phyloP scores from a whole-genome alignment of 1,140 invertebrate species.

The Lordiphosa mommai region DNA sequence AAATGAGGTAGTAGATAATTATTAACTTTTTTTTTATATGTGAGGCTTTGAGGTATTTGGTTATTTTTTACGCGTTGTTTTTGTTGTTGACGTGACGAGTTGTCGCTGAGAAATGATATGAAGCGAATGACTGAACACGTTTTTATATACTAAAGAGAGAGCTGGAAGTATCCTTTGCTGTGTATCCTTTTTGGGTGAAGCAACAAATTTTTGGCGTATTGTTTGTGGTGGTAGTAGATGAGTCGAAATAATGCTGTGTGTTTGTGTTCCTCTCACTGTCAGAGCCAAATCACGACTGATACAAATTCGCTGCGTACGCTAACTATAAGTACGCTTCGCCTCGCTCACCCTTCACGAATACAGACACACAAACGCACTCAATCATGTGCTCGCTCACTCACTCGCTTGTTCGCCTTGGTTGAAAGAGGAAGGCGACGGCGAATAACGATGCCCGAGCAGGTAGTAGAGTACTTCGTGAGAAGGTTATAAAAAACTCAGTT shows the following conservation, averaged over 20 bases:
- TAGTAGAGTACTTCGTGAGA: slow-evolving; percentile 21
- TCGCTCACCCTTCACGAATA: slow-evolving; percentile 50
- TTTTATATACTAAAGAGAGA: slow-evolving; percentile 34
- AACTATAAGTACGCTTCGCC: slow-evolving; percentile 72
- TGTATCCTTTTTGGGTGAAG: slow-evolving; percentile 41
- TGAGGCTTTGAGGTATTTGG: slow-evolving; percentile 48
- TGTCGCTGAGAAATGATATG: slow-evolving; percentile 54
- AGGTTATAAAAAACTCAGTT: slow-evolving; percentile 33
- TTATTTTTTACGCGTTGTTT: slow-evolving; percentile 27
- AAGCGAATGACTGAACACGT: slow-evolving; percentile 45
- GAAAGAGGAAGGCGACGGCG: slow-evolving; percentile 33
- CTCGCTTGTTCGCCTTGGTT: slow-evolving; percentile 11
- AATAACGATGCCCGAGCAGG: slow-evolving; percentile 52
- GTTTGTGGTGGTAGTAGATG: background rate
- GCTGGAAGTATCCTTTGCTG: slow-evolving; percentile 48
- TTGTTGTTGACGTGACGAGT: slow-evolving; percentile 55
- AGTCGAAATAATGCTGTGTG: background rate
- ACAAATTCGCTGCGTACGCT: slow-evolving; percentile 75
- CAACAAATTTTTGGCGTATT: slow-evolving; percentile 48
- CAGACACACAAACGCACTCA: slow-evolving; percentile 22
- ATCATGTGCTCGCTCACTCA: slow-evolving; percentile 42
- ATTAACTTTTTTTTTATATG: slow-evolving; percentile 23
- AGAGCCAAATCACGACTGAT: slow-evolving; percentile 79
- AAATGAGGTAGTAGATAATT: slow-evolving; percentile 68
- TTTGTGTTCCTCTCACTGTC: slow-evolving; percentile 62